phyloP scores from a whole-genome alignment of 2,888 invertebrate genomes.

The Chirona hameri region DNA sequence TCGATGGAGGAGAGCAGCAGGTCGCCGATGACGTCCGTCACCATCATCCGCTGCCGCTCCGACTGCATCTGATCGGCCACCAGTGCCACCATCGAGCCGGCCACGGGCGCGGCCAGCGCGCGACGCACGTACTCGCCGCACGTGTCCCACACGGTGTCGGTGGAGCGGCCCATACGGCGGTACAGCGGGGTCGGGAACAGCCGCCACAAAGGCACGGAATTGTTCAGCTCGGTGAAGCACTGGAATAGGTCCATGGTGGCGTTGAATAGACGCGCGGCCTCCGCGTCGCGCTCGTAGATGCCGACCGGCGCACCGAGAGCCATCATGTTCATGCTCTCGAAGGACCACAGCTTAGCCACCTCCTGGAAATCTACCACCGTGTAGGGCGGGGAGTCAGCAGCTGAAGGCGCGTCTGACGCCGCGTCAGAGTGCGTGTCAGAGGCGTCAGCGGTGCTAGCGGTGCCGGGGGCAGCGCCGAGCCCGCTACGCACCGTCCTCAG shows the following conservation, averaged over 20 bases:
- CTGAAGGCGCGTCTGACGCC: neutral
- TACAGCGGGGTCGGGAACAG: neutral
- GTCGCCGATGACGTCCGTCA: neutral
- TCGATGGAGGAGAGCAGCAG: neutral
- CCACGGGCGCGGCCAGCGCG: neutral
- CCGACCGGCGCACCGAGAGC: neutral
- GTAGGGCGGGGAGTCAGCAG: neutral
- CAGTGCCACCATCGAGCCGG: neutral
- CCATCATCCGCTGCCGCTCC: neutral
- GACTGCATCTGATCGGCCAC: neutral
- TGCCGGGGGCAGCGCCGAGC: too few species aligned
- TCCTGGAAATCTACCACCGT: conserved; percentile 1
- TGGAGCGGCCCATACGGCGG: neutral
- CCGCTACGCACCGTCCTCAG: neutral
- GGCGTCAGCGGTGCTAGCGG: too few species aligned
- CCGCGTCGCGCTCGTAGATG: neutral
- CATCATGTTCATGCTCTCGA: conserved; percentile 25
- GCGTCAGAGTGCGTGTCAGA: too few species aligned
- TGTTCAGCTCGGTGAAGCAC: neutral
- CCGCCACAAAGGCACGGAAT: neutral
- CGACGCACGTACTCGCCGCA: neutral
- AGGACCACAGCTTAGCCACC: neutral
- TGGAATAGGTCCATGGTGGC: neutral
- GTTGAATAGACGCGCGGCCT: neutral
- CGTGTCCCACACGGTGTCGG: neutral